Evolutionary conservation across 2,888 invertebrate species (phyloP).

Genomic region (Trachelus tabidus): DNA sequence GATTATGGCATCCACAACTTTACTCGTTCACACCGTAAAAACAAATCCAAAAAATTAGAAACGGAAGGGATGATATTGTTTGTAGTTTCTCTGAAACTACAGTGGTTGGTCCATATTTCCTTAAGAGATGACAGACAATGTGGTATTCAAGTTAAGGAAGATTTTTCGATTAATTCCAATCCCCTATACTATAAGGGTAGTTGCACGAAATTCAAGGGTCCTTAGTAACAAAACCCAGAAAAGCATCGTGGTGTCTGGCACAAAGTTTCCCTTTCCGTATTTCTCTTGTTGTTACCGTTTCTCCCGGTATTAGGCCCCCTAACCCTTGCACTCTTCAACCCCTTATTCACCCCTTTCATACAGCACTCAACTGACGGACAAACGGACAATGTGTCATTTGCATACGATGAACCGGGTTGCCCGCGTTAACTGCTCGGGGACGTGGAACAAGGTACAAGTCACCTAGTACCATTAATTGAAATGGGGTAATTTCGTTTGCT

Average conservation of each 20-base stretch:
- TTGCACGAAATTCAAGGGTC: not conserved
- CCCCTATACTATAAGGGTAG: not conserved
- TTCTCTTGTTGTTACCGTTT: constrained; percentile 37
- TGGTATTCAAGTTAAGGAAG: not conserved
- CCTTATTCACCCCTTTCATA: not conserved
- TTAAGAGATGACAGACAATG: not conserved
- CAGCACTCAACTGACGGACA: constrained; percentile 25
- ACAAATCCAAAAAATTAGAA: not conserved
- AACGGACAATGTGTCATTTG: constrained; percentile 52
- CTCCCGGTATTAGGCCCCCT: constrained; percentile 4
- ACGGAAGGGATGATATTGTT: not conserved
- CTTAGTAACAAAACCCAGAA: not conserved
- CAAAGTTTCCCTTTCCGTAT: constrained; percentile 6
- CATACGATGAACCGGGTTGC: constrained; percentile 45
- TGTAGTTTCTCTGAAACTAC: not conserved
- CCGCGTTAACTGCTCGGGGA: constrained; percentile 54
- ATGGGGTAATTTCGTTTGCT: constrained; percentile 49
- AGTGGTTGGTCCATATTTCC: not conserved
- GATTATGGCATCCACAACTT: not conserved
- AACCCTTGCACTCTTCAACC: not conserved
- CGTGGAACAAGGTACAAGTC: constrained; percentile 57
- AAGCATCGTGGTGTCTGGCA: not conserved
- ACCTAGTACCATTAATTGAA: constrained; percentile 60
- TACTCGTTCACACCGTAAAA: constrained; percentile 10
- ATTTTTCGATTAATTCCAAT: not conserved